These are phyloP conservation scores for Coelopa frigida DNA, from an alignment of 1,140 invertebrate species.

Conservation along the genomic window DNA sequence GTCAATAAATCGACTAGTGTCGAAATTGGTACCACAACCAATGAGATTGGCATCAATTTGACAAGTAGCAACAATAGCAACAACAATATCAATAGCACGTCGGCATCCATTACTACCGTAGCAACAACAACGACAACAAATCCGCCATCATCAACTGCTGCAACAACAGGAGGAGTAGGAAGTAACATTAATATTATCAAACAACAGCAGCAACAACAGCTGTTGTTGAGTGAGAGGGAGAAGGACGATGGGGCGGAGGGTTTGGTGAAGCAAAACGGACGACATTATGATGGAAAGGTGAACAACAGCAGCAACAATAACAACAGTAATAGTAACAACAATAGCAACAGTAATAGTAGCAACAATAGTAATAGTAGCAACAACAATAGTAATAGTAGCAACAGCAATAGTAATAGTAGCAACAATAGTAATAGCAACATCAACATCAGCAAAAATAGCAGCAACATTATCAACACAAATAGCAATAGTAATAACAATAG, in stretches of 20 bases:
- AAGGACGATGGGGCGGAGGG: too few relatives aligned
- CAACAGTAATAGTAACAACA: conserved; percentile 10
- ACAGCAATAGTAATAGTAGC: conserved; percentile 9
- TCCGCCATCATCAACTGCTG: too few relatives aligned
- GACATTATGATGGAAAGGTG: conserved; percentile 12
- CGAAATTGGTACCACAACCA: too few relatives aligned
- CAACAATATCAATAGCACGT: conserved; percentile 10
- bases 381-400: conserved; percentile 9
- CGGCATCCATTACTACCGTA: too few relatives aligned
- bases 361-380: conserved; percentile 1
- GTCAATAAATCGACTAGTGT: too few relatives aligned
- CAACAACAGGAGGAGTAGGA: too few relatives aligned
- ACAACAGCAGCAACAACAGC: too few relatives aligned
- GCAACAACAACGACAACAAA: too few relatives aligned
- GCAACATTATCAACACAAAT: conserved; percentile 8
- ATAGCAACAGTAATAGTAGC: neutral
- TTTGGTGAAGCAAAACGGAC: conserved; percentile 19
- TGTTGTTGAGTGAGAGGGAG: too few relatives aligned
- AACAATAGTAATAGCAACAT: neutral
- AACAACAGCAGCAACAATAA: conserved; percentile 10
- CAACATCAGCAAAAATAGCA: conserved; percentile 9
- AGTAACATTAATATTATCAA: too few relatives aligned
- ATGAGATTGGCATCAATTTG: neutral
- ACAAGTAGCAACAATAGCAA: conserved; percentile 5
- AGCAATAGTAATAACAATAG: neutral